Evolutionary conservation across 2,113 vertebrate genomes (phyloP), one percentile per base, ranked within the genome.

Genomic region (Verasper variegatus): DNA sequence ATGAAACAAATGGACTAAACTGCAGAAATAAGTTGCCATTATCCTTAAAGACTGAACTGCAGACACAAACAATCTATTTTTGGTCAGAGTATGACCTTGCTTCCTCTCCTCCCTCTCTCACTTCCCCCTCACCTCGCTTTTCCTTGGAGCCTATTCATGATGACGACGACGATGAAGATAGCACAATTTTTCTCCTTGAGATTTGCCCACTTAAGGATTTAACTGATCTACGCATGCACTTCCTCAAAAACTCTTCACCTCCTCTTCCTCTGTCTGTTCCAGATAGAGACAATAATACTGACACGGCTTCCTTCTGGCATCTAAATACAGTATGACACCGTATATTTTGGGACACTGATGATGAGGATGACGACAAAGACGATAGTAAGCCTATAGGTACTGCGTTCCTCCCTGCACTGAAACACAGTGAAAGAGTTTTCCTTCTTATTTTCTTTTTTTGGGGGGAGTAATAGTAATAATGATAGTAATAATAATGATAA

Each of bases 151-250:
- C 86, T 84, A 81, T 78, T 71, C 83, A 60, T 80, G 89, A 90
- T 63, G 81, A 85, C 20, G 47, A 51, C 80, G 89, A 90, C 63
- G 81, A 85, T 79, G 85, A 92, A 88, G 89, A 95, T 94, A 94
- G 93, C 95, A 94, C 94, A 94, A 93, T 91, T 93, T 62, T 91
- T 81, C 89, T 93, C 90, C 88, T 92, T 92, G 88, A 92, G 89
- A 91, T 90, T 92, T 91, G 78, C 83, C 89, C 89, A 90, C 92
- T 90, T 90, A 94, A 94, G 92, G 94, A 94, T 94, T 90, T 90
- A 94, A 89, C 86, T 84, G 85, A 92, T 87, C 89, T 89, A 90
- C 91, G 93, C 92, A 93, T 94, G 95, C 93, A 93, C 91, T 91
- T 94, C 92, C 89, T 87, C 65, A 74, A 82, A 74, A 88, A 86